These are phyloP conservation scores for Philonicus albiceps DNA, from an alignment of 2,888 invertebrate species.

Conservation along the genomic window DNA sequence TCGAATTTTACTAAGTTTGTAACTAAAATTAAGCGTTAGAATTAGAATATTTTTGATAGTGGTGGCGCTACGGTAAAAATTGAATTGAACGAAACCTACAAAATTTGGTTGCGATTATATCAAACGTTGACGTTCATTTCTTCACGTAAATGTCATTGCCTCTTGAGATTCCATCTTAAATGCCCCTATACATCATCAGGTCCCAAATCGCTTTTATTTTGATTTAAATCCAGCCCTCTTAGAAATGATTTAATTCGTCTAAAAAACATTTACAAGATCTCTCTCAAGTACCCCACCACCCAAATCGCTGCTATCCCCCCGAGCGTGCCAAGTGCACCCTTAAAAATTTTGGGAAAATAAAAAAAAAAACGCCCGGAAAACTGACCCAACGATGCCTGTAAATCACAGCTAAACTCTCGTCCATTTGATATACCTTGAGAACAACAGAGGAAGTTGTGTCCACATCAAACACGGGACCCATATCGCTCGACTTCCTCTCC, in stretches of 20 bases:
- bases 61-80: background rate
- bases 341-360: background rate
- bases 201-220: background rate
- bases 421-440: conserved; percentile 15
- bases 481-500: background rate
- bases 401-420: background rate
- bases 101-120: background rate
- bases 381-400: conserved; percentile 4
- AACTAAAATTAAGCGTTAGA: no score
- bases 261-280: background rate
- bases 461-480: background rate
- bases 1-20: no score
- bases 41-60: no score
- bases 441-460: background rate
- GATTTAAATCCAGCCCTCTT: background rate
- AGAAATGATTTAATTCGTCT: background rate
- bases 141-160: background rate
- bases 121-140: background rate
- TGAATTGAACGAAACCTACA: background rate
- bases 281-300: background rate
- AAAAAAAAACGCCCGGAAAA: background rate
- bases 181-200: background rate
- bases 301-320: background rate
- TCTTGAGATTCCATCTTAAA: background rate
- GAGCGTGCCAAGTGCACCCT: background rate